Evolutionary conservation across 2,888 invertebrate species (phyloP).

Genomic region (Camponotus fellah): DNA sequence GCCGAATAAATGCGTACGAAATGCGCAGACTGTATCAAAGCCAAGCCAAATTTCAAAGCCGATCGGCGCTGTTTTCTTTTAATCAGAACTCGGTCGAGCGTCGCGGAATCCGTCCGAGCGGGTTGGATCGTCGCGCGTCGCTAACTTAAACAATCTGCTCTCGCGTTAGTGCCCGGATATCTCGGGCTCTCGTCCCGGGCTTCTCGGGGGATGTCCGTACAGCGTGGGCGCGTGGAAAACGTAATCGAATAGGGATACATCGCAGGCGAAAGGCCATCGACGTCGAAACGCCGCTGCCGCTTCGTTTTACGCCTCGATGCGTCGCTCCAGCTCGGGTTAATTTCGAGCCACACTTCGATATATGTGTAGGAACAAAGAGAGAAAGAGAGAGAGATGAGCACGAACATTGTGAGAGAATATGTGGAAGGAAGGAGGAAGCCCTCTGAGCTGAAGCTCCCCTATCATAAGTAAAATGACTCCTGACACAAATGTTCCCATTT

Average conservation of each 20-base stretch:
- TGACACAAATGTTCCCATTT: neutral
- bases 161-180: constrained; percentile 28
- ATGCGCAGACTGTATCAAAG: constrained; percentile 10
- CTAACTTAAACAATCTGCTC: constrained; percentile 49
- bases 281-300: constrained; percentile 59
- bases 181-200: neutral
- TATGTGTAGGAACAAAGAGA: neutral
- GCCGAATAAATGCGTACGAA: constrained; percentile 1
- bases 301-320: constrained; percentile 70
- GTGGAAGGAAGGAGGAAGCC: neutral
- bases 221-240: neutral
- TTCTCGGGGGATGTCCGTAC: neutral
- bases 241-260: constrained; percentile 66
- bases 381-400: constrained; percentile 1
- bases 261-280: constrained; percentile 61
- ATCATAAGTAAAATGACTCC: constrained; percentile 25
- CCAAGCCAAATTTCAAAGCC: constrained; percentile 24
- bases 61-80: constrained; percentile 44
- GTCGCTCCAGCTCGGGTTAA: constrained; percentile 58
- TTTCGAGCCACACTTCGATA: constrained; percentile 48
- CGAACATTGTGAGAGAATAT: neutral
- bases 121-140: constrained; percentile 33
- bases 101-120: neutral
- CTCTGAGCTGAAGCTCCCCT: constrained; percentile 45
- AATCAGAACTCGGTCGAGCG: constrained; percentile 23